Evolutionary conservation across 2,888 invertebrate species (phyloP).

Genomic region (Dorcus parallelipipedus): DNA sequence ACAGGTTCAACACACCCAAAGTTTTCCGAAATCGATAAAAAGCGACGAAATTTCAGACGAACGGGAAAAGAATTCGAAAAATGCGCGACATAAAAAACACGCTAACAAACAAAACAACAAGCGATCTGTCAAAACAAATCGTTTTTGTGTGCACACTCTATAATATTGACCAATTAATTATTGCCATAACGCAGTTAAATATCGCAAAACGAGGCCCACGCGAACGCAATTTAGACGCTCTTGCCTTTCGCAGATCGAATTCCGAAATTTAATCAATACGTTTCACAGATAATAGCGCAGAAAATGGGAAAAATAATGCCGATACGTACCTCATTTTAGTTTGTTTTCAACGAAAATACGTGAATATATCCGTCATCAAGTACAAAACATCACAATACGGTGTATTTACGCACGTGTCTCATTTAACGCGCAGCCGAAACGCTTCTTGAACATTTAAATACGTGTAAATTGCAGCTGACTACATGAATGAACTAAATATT

Average conservation of each 20-base stretch:
- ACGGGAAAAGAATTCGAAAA: too few species aligned
- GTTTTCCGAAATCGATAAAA: slow-evolving; percentile 43
- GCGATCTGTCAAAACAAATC: too few species aligned
- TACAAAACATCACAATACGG: slow-evolving; percentile 29
- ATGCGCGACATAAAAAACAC: slow-evolving; percentile 9
- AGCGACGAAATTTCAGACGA: slow-evolving; percentile 21
- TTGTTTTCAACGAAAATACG: slow-evolving; percentile 34
- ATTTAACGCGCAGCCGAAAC: neutral
- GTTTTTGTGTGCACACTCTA: neutral
- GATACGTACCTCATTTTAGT: slow-evolving; percentile 37
- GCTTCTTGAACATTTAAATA: neutral
- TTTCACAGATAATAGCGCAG: too few species aligned
- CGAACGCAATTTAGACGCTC: too few species aligned
- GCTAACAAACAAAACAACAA: neutral
- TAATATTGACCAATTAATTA: too few species aligned
- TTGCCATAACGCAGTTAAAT: too few species aligned
- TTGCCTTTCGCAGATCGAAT: too few species aligned
- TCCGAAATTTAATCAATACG: too few species aligned
- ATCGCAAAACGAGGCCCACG: too few species aligned
- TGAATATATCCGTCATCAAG: slow-evolving; percentile 29
- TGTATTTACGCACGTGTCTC: neutral
- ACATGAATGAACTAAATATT: slow-evolving; percentile 21
- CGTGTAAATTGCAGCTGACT: slow-evolving; percentile 3
- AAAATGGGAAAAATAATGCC: neutral
- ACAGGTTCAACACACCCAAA: slow-evolving; percentile 47